A percentile compares a stretch with the other conserved stretches of the same genome.
phyloP scores from a whole-genome alignment of 2,797 vertebrate genomes.

The Oreochromis mossambicus region DNA sequence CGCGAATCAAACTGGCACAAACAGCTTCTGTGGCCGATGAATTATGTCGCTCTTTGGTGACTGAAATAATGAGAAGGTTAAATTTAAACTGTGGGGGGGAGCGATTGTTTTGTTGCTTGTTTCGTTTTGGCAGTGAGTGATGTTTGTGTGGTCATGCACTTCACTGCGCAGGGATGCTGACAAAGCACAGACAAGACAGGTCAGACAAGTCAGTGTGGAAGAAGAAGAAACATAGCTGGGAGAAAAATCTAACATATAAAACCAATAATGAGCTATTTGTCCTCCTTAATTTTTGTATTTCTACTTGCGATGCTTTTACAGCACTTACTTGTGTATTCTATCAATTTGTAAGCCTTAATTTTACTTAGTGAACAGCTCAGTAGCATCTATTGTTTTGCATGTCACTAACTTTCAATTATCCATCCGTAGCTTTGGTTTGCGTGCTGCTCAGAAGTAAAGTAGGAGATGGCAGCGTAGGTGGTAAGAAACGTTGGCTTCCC shows the following conservation, averaged over 20 bases:
- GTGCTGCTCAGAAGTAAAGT: not conserved
- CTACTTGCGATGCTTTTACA: not conserved
- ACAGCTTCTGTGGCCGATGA: not conserved
- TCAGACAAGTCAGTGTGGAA: not conserved
- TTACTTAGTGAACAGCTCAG: not conserved
- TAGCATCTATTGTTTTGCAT: not conserved
- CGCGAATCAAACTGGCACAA: not conserved
- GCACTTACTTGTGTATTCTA: not conserved
- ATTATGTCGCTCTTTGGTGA: not conserved
- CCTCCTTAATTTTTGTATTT: not conserved
- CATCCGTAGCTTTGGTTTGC: not conserved
- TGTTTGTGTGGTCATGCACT: constrained; percentile 37
- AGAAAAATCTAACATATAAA: not conserved
- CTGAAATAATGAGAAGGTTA: constrained; percentile 27
- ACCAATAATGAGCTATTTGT: not conserved
- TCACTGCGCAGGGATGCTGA: not conserved
- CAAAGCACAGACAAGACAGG: not conserved
- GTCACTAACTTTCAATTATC: not conserved
- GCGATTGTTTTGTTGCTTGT: constrained; percentile 37
- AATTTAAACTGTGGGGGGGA: constrained; percentile 5
- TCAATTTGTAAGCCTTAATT: not conserved
- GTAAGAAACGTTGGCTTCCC: not conserved
- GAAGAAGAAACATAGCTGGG: not conserved
- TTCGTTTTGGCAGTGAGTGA: constrained; percentile 31
- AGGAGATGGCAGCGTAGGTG: constrained; percentile 17